Base-by-base conservation (phyloP, 2,113 vertebrate genomes). In the Ameiurus melas region DNA sequence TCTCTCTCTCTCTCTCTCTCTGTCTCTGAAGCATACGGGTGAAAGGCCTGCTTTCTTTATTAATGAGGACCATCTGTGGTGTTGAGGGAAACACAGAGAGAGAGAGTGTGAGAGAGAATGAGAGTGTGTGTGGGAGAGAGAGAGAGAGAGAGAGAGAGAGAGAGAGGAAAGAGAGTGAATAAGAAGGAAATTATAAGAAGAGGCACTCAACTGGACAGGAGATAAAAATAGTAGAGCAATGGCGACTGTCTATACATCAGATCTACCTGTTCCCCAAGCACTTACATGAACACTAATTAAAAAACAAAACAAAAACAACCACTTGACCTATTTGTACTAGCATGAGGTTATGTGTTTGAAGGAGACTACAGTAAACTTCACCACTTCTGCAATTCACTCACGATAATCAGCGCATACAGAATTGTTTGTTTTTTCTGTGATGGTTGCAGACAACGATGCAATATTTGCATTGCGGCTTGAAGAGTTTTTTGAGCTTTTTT, bases 41-140 rank as follows among this genome's bases (percentile, higher is more conserved):
- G 93, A 95, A 92, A 57, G 90, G 91, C 88, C 83, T 91, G 93
- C 92, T 93, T 94, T 92, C 94, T 93, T 92, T 96, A 94, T 94
- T 95, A 95, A 96, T 95, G 94, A 94, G 92, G 89, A 89, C 91
- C 90, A 83, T 77, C 3, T 89, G 92, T 51, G 70, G 92, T 91
- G 91, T 91, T 70, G 85, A 90, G 85, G 58, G 82, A 88, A 81
- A 55, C 70, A 87, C 43, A 47, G 58, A 39, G 78, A 36, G n/a
- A 79, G 47, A 89, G 75, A 86, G 60, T 77, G 43, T 33, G 47
- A 39, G 70, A 86, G 85, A 66, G 78, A 88, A n/a, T n/a, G n/a
- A n/a, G n/a, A n/a, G n/a, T 39, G 36, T 39, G 36, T 39, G 36
- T 39, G 85, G 51, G 82, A 86, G 68, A 39, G 47, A 77, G 86